phyloP scores from a whole-genome alignment of 1,140 invertebrate genomes.

The Campoletis sonorensis region DNA sequence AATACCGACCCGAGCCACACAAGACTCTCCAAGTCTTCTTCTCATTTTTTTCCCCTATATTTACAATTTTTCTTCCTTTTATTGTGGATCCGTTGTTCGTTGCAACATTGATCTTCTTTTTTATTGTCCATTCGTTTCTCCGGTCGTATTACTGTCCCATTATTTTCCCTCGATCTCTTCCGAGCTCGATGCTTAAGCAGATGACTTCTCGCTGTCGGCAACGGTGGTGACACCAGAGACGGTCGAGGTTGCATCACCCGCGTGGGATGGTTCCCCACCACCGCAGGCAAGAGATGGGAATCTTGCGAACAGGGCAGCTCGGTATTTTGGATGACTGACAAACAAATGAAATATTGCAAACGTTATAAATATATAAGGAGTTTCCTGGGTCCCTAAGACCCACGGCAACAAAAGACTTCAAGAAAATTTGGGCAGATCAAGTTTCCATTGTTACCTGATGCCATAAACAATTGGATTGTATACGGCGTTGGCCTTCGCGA shows the following conservation, averaged over 20 bases:
- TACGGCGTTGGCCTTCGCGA: slow-evolving; percentile 87
- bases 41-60: neutral
- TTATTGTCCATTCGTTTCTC: neutral
- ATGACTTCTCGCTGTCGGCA: slow-evolving; percentile 77
- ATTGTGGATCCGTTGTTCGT: too few relatives aligned
- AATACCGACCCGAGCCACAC: neutral
- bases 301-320: slow-evolving; percentile 83
- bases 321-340: slow-evolving; percentile 85
- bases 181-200: slow-evolving; percentile 72
- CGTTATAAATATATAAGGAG: too few relatives aligned
- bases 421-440: too few relatives aligned
- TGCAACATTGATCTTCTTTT: too few relatives aligned
- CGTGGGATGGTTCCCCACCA: slow-evolving; percentile 44
- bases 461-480: slow-evolving; percentile 91
- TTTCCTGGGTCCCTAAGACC: too few relatives aligned
- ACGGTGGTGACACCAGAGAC: slow-evolving; percentile 69
- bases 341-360: neutral
- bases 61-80: slow-evolving; percentile 15
- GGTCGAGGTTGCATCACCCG: slow-evolving; percentile 65
- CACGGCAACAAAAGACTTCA: too few relatives aligned
- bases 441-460: slow-evolving; percentile 79
- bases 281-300: slow-evolving; percentile 83
- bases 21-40: neutral
- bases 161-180: neutral
- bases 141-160: neutral